phyloP scores from a whole-genome alignment of 2,888 invertebrate species.

The Chamaedrilus cognettii region DNA sequence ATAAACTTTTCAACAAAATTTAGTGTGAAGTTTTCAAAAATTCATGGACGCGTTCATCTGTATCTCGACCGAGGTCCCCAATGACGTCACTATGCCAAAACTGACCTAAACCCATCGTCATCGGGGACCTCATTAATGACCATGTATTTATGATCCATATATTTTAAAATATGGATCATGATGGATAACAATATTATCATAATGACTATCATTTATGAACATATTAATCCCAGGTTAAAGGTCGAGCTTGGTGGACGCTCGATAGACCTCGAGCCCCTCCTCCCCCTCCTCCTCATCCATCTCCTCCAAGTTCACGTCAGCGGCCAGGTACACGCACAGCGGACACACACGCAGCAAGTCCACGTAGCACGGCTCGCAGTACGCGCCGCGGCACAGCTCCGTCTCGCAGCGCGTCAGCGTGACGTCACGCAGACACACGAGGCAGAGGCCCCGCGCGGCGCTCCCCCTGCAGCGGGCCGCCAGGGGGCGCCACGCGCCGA shows the following conservation, averaged over 20 bases:
- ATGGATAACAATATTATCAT: too few relatives aligned
- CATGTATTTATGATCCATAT: too few relatives aligned
- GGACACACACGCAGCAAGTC: conserved; percentile 37
- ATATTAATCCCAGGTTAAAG: too few relatives aligned
- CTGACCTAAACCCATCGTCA: too few relatives aligned
- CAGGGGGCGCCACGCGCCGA: conserved; percentile 15
- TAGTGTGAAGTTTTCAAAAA: too few relatives aligned
- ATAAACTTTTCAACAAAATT: too few relatives aligned
- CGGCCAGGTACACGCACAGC: conserved; percentile 26
- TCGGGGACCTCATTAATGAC: too few relatives aligned
- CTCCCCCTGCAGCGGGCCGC: conserved; percentile 22
- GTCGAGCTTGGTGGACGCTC: background rate
- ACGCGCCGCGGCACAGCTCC: conserved; percentile 35
- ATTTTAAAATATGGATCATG: too few relatives aligned
- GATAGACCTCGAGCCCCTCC: background rate
- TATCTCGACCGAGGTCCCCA: too few relatives aligned
- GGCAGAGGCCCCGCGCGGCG: conserved; percentile 19
- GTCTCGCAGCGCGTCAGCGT: conserved; percentile 31
- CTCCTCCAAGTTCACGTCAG: background rate
- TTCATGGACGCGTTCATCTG: too few relatives aligned
- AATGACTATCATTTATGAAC: too few relatives aligned
- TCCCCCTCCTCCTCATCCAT: conserved; percentile 2
- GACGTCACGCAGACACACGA: conserved; percentile 35
- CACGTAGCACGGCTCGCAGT: conserved; percentile 35
- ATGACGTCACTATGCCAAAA: too few relatives aligned